Base-by-base conservation (phyloP, 2,888 invertebrate species). In the Drosophila paramelanica region DNA sequence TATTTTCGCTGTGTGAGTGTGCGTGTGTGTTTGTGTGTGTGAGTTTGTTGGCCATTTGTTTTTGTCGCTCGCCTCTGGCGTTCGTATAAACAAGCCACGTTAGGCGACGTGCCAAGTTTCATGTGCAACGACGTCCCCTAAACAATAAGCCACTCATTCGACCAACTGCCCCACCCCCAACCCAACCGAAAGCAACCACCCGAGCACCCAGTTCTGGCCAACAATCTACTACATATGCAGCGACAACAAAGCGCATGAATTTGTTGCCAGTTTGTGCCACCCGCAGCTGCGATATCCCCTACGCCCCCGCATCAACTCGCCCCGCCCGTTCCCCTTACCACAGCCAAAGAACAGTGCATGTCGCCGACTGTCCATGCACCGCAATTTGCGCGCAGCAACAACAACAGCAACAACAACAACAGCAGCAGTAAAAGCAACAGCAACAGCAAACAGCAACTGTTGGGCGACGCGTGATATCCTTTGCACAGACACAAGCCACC, bases 101-200 rank as follows among this genome's bases (percentile, higher is more conserved):
- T 82, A 84, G 79, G 79, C 79, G 76, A 86, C 84, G 87, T 86
- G 88, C 83, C 83, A 82, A 88, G 79, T 84, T 87, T 65, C 85
- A 84, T 80, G 76, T 82, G 70, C 73, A 76, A 76, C 76, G 77
- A 73, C 38, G 64, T 65, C 25, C 57, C 65, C 78, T 68, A 73
- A 77, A 73, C 78, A 76, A 77, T 47, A n/a, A 59, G 51, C 33
- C 59, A 57, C 59, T 20, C 45, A 52, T 7, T 11, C 17, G 17
- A 41, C 17, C 41, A 8, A 17, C 10, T 4, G 33, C 36, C 36
- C 17, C 17, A 17, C 0, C 17, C 17, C 17, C 17, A 33, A 17
- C 17, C 43, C 42, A 23, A 4, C 23, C 36, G 6, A 53, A 17
- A 17, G 17, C 17, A 17, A 0, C 42, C 20, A 31, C 27, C 38